A percentile compares a stretch with the other conserved stretches of the same genome.
These are phyloP conservation scores for Beaufortia kweichowensis DNA, from an alignment of 2,113 vertebrate species.

Conservation along the genomic window DNA sequence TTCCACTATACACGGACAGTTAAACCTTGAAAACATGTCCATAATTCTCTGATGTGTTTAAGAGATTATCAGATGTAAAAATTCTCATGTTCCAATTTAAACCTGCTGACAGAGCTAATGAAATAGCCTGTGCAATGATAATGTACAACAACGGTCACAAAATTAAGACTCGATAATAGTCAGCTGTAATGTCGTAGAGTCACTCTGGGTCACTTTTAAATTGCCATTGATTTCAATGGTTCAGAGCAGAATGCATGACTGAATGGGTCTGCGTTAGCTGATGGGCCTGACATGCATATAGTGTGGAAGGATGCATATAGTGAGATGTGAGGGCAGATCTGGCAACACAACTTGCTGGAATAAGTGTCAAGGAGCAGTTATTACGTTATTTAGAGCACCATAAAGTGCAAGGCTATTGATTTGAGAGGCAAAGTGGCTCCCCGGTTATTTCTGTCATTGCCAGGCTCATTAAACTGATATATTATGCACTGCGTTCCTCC, in stretches of 20 bases:
- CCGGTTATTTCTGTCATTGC: slow-evolving; percentile 73
- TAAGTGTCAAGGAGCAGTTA: slow-evolving; percentile 72
- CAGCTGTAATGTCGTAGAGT: slow-evolving; percentile 44
- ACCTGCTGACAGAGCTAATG: no score
- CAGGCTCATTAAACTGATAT: slow-evolving; percentile 75
- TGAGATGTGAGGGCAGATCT: slow-evolving; percentile 63
- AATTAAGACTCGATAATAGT: slow-evolving; percentile 40
- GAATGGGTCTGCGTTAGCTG: slow-evolving; percentile 17
- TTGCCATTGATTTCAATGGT: slow-evolving; percentile 38
- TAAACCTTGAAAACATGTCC: no score
- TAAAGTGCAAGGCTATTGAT: slow-evolving; percentile 74
- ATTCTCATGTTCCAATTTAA: no score
- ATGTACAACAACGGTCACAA: slow-evolving; percentile 14
- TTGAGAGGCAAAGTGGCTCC: slow-evolving; percentile 69
- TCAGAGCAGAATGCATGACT: slow-evolving; percentile 7
- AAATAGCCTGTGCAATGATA: slow-evolving; percentile 5
- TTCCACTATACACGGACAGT: no score
- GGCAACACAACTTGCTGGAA: slow-evolving; percentile 64
- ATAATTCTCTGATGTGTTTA: no score
- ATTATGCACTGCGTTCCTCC: slow-evolving; percentile 55
- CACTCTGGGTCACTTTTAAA: slow-evolving; percentile 28
- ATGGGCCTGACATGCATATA: slow-evolving; percentile 56
- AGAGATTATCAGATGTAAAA: no score
- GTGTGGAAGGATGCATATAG: no score
- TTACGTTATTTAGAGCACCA: slow-evolving; percentile 73